A percentile compares a stretch with the other conserved stretches of the same genome.
Conservation (phyloP, 37 sponge, comb jelly and placozoan species). For the Ephydatia muelleri region DNA sequence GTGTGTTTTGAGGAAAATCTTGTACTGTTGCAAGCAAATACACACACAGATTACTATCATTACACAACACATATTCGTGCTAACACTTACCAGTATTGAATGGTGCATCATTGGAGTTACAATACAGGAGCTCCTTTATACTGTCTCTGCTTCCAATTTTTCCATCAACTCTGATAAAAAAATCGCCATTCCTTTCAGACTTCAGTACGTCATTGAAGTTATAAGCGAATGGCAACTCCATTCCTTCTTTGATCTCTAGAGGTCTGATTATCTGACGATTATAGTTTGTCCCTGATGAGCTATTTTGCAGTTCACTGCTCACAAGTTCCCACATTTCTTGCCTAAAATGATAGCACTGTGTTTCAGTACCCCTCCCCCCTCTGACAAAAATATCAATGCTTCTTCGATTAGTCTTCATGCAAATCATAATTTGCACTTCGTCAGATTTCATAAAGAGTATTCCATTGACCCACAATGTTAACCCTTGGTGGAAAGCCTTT, state of each 20-base stretch:
- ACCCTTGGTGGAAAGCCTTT: not conserved
- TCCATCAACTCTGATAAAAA: not conserved
- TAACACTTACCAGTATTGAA: not conserved
- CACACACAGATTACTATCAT: not conserved
- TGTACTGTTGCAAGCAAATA: not conserved
- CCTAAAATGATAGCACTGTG: not conserved
- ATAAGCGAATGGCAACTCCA: not conserved
- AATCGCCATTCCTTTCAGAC: not conserved
- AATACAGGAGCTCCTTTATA: not conserved
- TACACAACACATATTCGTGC: not conserved
- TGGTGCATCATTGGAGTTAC: not conserved
- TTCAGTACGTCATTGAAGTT: not conserved
- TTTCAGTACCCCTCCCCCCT: not conserved
- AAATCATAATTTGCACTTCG: not conserved
- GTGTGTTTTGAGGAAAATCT: not conserved
- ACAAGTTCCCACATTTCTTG: not conserved
- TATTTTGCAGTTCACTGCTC: not conserved
- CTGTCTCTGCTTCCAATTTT: not conserved
- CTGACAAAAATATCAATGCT: not conserved
- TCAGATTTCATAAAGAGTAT: not conserved
- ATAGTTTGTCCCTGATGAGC: not conserved
- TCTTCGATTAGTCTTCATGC: not conserved
- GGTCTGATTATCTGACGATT: not conserved
- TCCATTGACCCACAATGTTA: not conserved
- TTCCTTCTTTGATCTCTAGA: not conserved